Conservation (phyloP, 2,113 vertebrate species). For the Malurus elegans region DNA sequence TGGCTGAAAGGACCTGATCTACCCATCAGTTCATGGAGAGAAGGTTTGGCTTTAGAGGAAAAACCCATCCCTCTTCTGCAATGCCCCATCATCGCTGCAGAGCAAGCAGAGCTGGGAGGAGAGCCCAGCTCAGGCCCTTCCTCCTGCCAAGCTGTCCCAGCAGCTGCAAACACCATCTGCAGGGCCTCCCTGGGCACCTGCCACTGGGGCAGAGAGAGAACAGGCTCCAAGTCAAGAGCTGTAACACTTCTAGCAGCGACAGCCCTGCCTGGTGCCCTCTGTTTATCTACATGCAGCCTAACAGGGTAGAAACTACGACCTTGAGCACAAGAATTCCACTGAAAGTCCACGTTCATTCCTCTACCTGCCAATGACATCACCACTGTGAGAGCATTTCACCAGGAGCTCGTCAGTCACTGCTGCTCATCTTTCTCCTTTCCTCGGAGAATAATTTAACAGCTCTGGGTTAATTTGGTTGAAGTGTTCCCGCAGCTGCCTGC, state of each 20-base stretch:
- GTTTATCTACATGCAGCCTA: neutral
- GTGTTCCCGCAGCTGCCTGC: neutral
- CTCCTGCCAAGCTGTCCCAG: neutral
- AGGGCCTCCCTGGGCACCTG: neutral
- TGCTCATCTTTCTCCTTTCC: neutral
- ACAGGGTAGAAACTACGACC: neutral
- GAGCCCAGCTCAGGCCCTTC: neutral
- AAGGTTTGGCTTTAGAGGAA: neutral
- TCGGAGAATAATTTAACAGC: neutral
- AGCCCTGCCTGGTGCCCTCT: neutral
- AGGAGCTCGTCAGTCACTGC: neutral
- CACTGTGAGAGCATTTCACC: neutral
- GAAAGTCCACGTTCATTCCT: neutral
- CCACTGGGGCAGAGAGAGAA: neutral
- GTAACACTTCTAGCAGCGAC: fast-evolving
- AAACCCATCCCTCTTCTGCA: neutral
- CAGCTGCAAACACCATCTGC: neutral
- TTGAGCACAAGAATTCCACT: neutral
- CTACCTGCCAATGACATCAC: neutral
- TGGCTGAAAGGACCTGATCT: fast-evolving
- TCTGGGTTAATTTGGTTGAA: neutral
- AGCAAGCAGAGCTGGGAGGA: neutral
- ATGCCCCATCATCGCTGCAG: neutral
- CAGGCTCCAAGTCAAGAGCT: neutral
- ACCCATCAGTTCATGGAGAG: neutral